Evolutionary conservation across 2,113 vertebrate genomes (phyloP), one percentile per base, ranked within the genome.

Genomic region (Diadophis punctatus): DNA sequence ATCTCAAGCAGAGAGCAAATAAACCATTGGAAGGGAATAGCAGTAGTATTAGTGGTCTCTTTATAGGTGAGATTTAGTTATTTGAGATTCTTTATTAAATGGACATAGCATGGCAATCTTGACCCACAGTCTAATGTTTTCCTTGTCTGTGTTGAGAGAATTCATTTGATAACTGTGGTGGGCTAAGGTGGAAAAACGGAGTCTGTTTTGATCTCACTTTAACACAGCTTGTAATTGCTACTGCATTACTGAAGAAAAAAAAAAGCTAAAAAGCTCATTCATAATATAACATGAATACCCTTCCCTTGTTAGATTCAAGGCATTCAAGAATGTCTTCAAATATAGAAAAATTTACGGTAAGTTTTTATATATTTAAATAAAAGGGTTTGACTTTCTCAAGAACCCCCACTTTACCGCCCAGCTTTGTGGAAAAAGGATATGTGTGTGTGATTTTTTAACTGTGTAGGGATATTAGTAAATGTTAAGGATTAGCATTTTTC

Each of bases 241-340:
- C 51, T 89, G 68, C 51, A 89, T 89, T 92, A 85, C 52, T 53
- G 49, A 60, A 93, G 14, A 63, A 90, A 89, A 3, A n/a, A 22
- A 49, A 95, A 68, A 55, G 93, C 94, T 5, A 0, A 88, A 48
- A 27, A 88, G 52, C 43, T 90, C 91, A 90, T 92, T 92, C 60
- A 90, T 46, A 94, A 84, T 91, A 85, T 55, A 92, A 93, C 84
- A 90, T 39, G 39, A 93, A 90, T 87, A 91, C 80, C 74, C 84
- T 93, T 92, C 58, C 51, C 91, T 92, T 87, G 90, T 93, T 92
- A 80, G 93, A 92, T 92, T 74, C 88, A 93, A 93, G 88, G 51
- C 88, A 92, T 90, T 93, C 93, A 93, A 92, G 91, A 90, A 90
- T 91, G 90, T 93, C 93, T 93, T 90, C 88, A 90, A 22, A 90